Conservation (phyloP, 2,797 vertebrate genomes). For the Podarcis siculus region DNA sequence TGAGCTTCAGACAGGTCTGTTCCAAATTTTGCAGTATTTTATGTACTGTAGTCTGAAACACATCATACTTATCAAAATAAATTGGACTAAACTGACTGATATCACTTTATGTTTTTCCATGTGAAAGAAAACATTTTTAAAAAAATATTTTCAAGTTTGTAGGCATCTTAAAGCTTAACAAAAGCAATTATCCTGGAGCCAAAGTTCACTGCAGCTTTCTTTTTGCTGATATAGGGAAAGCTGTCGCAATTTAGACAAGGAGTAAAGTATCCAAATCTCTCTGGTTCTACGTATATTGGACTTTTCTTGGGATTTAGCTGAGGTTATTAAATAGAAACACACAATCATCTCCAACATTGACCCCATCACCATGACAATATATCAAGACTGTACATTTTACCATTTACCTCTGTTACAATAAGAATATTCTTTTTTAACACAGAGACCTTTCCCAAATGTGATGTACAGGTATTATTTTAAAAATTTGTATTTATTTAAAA, state of each 20-base stretch:
- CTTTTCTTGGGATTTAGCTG: neutral
- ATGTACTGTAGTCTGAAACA: slow-evolving; percentile 17
- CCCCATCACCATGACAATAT: neutral
- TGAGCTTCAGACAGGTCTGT: neutral
- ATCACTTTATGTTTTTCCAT: neutral
- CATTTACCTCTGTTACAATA: neutral
- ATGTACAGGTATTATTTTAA: no score
- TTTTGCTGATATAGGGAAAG: slow-evolving; percentile 15
- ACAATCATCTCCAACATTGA: fast-evolving
- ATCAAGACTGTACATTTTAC: neutral
- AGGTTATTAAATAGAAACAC: slow-evolving; percentile 8
- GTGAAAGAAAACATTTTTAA: neutral
- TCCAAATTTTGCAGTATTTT: slow-evolving; percentile 34
- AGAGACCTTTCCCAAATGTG: neutral
- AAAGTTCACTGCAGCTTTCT: slow-evolving; percentile 5
- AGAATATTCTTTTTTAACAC: neutral
- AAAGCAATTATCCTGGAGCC: neutral
- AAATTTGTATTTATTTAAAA: neutral
- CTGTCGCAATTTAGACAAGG: slow-evolving; percentile 21
- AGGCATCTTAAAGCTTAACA: neutral
- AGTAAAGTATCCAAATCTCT: neutral
- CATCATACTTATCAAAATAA: slow-evolving; percentile 28
- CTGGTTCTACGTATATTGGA: neutral
- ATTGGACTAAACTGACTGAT: neutral
- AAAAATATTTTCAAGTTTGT: slow-evolving; percentile 14